These are phyloP conservation scores for Chymomyza fuscimana DNA, from an alignment of 2,888 invertebrate genomes.

Conservation along the genomic window DNA sequence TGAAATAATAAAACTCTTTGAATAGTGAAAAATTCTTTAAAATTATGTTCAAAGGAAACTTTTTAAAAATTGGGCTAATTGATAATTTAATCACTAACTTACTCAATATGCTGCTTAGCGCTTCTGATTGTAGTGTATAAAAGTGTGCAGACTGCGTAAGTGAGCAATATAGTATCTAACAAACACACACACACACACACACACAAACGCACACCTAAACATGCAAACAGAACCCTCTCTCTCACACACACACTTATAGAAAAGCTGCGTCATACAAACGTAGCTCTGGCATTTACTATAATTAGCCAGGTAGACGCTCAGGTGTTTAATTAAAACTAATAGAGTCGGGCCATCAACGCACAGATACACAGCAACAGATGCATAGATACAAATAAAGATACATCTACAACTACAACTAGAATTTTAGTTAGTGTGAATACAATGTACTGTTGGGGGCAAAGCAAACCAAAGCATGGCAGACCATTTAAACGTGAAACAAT, in stretches of 20 bases:
- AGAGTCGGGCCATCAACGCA: constrained; percentile 42
- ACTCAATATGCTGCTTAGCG: too few species aligned
- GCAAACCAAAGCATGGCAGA: constrained; percentile 13
- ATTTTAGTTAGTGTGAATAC: not conserved
- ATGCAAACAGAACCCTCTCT: not conserved
- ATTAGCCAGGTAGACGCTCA: constrained; percentile 60
- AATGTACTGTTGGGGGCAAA: not conserved
- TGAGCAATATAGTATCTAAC: too few species aligned
- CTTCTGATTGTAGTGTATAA: too few species aligned
- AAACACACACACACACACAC: too few species aligned
- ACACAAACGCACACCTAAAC: too few species aligned
- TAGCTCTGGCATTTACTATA: constrained; percentile 50
- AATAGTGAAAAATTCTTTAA: too few species aligned
- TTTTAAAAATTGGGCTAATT: too few species aligned
- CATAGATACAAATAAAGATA: not conserved
- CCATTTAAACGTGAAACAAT: constrained; percentile 66
- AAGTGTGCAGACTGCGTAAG: too few species aligned
- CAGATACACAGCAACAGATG: not conserved
- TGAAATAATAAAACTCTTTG: too few species aligned
- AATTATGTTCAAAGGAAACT: too few species aligned
- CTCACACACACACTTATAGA: not conserved
- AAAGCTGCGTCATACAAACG: not conserved
- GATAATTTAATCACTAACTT: too few species aligned
- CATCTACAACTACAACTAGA: constrained; percentile 3
- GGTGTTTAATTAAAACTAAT: constrained; percentile 73